Evolutionary conservation across 2,113 vertebrate species (phyloP).

Genomic region (Andinoacara biseriatus): DNA sequence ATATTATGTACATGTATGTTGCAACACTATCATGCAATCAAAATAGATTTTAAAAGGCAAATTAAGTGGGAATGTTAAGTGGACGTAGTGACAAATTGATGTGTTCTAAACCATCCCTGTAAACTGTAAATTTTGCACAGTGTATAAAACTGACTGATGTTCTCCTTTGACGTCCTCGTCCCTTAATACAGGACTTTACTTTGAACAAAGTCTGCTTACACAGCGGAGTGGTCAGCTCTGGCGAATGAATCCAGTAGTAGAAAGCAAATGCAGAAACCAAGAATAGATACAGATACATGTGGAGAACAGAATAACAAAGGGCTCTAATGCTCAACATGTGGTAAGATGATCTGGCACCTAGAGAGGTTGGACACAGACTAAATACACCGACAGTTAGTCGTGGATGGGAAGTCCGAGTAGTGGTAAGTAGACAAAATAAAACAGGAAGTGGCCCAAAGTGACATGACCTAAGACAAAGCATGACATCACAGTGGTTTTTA

Average conservation of each 20-base stretch:
- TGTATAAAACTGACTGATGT: not conserved
- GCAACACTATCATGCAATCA: not conserved
- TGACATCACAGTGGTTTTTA: conserved; percentile 7
- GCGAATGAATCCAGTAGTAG: not conserved
- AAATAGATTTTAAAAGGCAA: not conserved
- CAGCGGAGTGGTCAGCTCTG: not conserved
- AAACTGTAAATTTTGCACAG: not conserved
- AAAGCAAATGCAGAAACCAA: not conserved
- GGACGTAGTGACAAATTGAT: not conserved
- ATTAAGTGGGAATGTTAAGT: not conserved
- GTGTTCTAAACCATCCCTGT: not conserved
- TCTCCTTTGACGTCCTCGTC: not conserved
- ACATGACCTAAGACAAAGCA: conserved; percentile 4
- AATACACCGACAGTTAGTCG: not conserved
- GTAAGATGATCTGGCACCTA: not conserved
- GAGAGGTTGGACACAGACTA: not conserved
- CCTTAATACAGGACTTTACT: not conserved
- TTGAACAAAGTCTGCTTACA: not conserved
- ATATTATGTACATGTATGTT: not conserved
- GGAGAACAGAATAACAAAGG: not conserved
- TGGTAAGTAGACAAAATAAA: not conserved
- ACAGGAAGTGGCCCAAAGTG: not conserved
- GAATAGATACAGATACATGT: not conserved
- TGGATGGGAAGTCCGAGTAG: not conserved
- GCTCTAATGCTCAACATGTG: not conserved